These are phyloP conservation scores for Enteromius treurensis DNA, from an alignment of 2,797 vertebrate species.

Conservation along the genomic window DNA sequence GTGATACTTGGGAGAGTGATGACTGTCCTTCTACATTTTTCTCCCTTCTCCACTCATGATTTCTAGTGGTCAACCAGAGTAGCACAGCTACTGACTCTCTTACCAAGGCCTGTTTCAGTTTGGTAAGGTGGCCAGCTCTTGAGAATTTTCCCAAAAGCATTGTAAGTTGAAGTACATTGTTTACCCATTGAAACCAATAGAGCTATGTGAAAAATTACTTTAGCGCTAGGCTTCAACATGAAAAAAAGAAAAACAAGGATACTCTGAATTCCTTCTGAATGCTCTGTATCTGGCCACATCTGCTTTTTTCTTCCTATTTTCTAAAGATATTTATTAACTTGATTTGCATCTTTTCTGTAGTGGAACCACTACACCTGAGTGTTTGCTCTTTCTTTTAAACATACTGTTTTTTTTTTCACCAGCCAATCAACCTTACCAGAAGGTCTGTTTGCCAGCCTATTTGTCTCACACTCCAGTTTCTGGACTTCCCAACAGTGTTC, in stretches of 20 bases:
- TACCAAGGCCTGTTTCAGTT: background rate
- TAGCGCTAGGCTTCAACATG: no score
- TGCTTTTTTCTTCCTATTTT: background rate
- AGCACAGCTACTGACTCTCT: no score
- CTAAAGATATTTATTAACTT: background rate
- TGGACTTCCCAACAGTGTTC: conserved; percentile 74
- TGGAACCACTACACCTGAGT: background rate
- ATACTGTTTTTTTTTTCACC: conserved; percentile 37
- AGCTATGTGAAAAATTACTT: background rate
- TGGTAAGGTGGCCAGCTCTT: background rate
- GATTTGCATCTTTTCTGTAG: background rate
- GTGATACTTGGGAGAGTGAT: no score
- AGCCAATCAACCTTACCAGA: conserved; percentile 83
- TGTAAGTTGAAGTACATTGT: no score
- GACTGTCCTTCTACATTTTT: no score
- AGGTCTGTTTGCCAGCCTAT: conserved; percentile 84
- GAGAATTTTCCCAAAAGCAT: no score
- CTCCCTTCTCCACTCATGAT: no score
- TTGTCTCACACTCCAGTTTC: conserved; percentile 82
- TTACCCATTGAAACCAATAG: no score
- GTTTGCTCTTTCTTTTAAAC: background rate
- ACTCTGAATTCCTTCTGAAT: background rate
- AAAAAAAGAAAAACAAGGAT: background rate
- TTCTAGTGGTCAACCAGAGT: no score
- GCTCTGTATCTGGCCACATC: background rate